Base-by-base conservation (phyloP, 2,888 invertebrate species). In the Dryobota labecula region DNA sequence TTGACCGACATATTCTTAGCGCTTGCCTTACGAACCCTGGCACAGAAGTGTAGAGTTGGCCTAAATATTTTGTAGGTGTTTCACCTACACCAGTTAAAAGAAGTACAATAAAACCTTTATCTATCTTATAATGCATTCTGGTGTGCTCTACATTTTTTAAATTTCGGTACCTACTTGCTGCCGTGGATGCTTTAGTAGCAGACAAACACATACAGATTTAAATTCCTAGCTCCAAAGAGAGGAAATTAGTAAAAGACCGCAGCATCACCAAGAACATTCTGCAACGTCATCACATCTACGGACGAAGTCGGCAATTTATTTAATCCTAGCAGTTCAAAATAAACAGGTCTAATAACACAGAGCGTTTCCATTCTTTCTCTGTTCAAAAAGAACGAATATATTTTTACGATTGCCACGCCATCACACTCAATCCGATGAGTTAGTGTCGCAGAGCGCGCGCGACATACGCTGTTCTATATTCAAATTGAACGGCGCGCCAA, bases 381-480 rank as follows among this genome's bases (percentile, higher is more conserved):
- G 80, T 92, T 90, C 90, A 86, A 88, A 89, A 88, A 90, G 76
- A 92, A 92, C 84, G 91, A 94, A 93, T 94, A 95, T 94, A 95
- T 94, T 95, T 95, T 95, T 95, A 95, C 91, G 94, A 94, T 92
- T 94, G 91, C 91, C 92, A 88, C 92, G 88, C 94, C 94, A 94
- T 95, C 94, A 93, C 93, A 90, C 92, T 90, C 93, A 94, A 95
- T 95, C 95, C 95, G 94, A 95, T 95, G 95, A 95, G 94, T 95
- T 94, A 95, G 91, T 92, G 93, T 92, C 92, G 87, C 87, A 90
- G 93, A 92, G 92, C 94, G 92, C 93, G 91, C 91, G 94, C 92
- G 94, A 95, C 95, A 95, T 95, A 95, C 95, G 95, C 95, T 95
- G 94, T 91, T 95, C 94, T 95, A 95, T 95, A 95, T 95, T 95